Base-by-base conservation (phyloP, 37 sponge, comb jelly and placozoan genomes). In the Spongilla lacustris region DNA sequence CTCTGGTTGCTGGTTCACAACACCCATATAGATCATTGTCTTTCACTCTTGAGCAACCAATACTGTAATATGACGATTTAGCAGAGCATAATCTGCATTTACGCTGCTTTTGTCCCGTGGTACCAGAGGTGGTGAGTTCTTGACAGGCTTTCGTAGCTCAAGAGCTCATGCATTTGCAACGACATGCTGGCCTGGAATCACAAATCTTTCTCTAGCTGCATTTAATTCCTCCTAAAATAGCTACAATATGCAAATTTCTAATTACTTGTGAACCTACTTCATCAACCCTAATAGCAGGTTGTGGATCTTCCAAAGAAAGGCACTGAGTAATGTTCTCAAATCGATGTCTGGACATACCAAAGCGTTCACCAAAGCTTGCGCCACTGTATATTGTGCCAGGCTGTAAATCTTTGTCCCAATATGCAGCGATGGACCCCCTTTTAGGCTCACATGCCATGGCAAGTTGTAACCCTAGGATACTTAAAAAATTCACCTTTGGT, bases 251-350 rank as follows among this genome's bases (percentile, higher is more conserved):
- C 58, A 58, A 58, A 17, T 58, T 58, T 14, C 12, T 13, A 58
- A 17, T 58, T 14, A 14, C 19, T 58, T 58, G 19, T 58, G 21
- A 58, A 58, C 58, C 58, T 17, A 58, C 21, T 58, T 58, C 58
- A 58, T 58, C 58, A 58, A 58, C 58, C 58, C 58, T 58, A 58
- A 58, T 58, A 58, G 14, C 58, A 58, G 58, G 58, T 58, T 58
- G 58, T 58, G 58, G 58, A 58, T 58, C 58, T 58, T 58, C 58
- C 58, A 58, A 58, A 58, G 19, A 58, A 58, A 58, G 58, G 11
- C 58, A 58, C 58, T 58, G 58, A 58, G 58, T 58, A 58, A 58
- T 58, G 58, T 58, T 58, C 58, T 58, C 58, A 58, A 58, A 58
- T 58, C 14, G 58, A 58, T 58, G 21, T 58, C 58, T 14, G 58